A percentile compares a stretch with the other conserved stretches of the same genome.
Conservation (phyloP, 1,140 invertebrate species). For the Penaeus vannamei region DNA sequence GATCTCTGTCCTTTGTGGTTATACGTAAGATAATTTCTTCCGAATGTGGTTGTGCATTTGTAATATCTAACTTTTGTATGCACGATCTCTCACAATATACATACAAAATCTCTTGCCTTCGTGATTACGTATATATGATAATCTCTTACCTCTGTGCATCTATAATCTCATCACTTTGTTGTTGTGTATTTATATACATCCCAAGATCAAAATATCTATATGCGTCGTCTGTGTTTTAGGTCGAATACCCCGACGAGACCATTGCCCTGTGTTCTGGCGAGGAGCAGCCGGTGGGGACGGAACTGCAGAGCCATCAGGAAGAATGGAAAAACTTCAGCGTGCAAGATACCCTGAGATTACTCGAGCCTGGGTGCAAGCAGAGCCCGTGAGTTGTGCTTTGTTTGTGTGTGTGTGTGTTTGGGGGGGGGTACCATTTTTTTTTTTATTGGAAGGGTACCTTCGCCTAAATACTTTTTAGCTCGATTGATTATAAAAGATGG, state of each 20-base stretch:
- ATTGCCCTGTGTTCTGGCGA: background rate
- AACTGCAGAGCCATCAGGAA: background rate
- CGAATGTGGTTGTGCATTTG: too few species aligned
- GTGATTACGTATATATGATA: too few species aligned
- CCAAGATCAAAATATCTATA: background rate
- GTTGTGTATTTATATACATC: background rate
- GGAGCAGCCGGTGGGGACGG: background rate
- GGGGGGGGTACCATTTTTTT: too few species aligned
- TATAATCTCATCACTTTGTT: background rate
- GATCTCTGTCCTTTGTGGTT: too few species aligned
- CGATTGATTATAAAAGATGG: too few species aligned
- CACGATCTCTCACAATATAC: too few species aligned
- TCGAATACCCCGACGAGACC: background rate
- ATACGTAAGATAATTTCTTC: too few species aligned
- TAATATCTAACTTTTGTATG: too few species aligned
- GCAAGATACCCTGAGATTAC: conserved; percentile 21
- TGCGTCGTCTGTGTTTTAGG: background rate
- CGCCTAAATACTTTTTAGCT: too few species aligned
- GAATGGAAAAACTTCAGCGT: conserved; percentile 10
- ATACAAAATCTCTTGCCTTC: too few species aligned
- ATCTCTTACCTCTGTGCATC: too few species aligned
- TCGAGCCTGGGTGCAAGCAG: conserved; percentile 17
- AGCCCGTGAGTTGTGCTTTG: background rate
- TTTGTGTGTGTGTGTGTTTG: background rate
- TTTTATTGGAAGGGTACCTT: too few species aligned